Evolutionary conservation across 2,888 invertebrate genomes (phyloP), one percentile per base, ranked within the genome.

Genomic region (Hofmannophila pseudospretella): DNA sequence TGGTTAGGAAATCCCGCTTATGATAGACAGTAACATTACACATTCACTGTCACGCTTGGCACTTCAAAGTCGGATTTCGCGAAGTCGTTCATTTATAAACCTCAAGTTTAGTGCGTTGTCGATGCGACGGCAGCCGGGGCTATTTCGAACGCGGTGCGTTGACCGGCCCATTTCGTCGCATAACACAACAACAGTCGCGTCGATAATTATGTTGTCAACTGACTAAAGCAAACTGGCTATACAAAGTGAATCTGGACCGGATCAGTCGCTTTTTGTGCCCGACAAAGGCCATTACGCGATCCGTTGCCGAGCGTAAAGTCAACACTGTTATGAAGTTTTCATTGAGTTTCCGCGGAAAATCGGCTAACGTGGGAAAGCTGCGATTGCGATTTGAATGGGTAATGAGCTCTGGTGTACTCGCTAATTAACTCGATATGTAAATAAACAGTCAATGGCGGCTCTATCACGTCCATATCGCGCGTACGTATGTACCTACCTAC

Each of bases 281-380:
- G 60, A 79, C 80, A 82, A 84, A 80, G 75, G 78, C 79, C 75
- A 82, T 80, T 82, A 78, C 72, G 70, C 71, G 75, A 79, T 77
- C 70, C 68, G 75, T 77, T 82, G 74, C 67, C 70, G 68, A 77
- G 66, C 67, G 58, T 54, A 76, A 75, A 82, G 77, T 80, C 79
- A 81, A 80, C 76, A 76, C 72, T 64, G 80, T 76, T 81, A 84
- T 81, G 78, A 79, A 84, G 75, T 81, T 80, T 77, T 65, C 78
- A 77, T 72, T 67, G 72, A 69, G 72, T 72, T 76, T 70, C 69
- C 73, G 57, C 56, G 65, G 66, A 66, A 79, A 78, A 81, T 76
- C 74, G 67, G 68, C 73, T 75, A 75, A 77, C 74, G 76, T 73
- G 71, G 70, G 65, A 74, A 67, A 66, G 65, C 71, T 71, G 67